Percentiles rank a stretch among this genome's conserved stretches.
These are phyloP conservation scores for Halichoerus grypus DNA, from an alignment of 2,113 vertebrate genomes.

Conservation along the genomic window DNA sequence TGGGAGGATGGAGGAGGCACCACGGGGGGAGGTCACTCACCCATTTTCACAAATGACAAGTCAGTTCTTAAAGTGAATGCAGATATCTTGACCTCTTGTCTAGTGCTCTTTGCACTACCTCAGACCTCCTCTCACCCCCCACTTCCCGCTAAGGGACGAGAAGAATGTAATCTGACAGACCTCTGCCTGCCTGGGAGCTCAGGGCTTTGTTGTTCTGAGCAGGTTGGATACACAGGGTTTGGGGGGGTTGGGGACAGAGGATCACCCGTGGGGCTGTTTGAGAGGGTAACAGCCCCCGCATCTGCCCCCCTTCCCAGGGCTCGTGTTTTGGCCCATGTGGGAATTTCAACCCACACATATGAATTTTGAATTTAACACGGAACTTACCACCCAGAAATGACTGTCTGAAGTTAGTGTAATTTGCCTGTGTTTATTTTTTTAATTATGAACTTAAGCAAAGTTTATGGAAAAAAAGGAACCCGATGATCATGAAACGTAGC, in stretches of 20 bases:
- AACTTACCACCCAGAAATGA: slow-evolving; percentile 62
- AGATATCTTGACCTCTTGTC: not conserved
- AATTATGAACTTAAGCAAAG: slow-evolving; percentile 64
- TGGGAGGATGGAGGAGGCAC: not conserved
- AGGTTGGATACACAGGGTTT: not conserved
- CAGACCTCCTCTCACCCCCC: not conserved
- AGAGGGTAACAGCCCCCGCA: not conserved
- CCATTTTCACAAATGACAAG: not conserved
- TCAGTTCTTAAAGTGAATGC: not conserved
- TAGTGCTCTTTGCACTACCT: not conserved
- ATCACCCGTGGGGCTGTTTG: fast-evolving
- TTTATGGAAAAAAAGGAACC: slow-evolving; percentile 63
- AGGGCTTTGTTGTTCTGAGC: not conserved
- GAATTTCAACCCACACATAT: not conserved
- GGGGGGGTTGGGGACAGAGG: too few relatives aligned
- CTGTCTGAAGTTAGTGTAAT: slow-evolving; percentile 54
- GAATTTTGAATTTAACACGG: slow-evolving; percentile 39
- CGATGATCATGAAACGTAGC: not conserved
- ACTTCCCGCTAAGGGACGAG: not conserved
- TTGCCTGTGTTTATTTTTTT: slow-evolving; percentile 67
- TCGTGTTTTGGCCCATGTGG: not conserved
- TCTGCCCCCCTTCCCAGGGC: not conserved
- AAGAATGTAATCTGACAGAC: not conserved
- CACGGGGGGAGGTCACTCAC: not conserved
- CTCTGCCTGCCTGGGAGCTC: not conserved